Percentiles rank a stretch among this genome's conserved stretches.
These are phyloP conservation scores for Brachyopa scutellaris DNA, from an alignment of 2,888 invertebrate genomes.

Conservation along the genomic window DNA sequence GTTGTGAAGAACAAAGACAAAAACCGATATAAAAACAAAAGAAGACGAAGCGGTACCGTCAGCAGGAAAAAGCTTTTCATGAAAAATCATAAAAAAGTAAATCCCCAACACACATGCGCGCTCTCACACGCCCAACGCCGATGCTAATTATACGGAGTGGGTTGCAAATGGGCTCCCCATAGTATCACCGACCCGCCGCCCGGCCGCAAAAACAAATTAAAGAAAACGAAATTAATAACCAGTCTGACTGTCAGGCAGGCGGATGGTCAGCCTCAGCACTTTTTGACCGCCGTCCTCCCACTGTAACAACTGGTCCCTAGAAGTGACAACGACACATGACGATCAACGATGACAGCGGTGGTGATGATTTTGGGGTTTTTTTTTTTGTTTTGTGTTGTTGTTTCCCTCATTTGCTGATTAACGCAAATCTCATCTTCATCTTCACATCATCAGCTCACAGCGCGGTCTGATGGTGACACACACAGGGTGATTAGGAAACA, in stretches of 20 bases:
- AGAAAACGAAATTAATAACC: conserved; percentile 44
- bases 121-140: conserved; percentile 56
- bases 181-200: conserved; percentile 40
- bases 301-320: conserved; percentile 49
- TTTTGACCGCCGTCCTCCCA: conserved; percentile 51
- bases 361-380: conserved; percentile 47
- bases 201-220: conserved; percentile 63
- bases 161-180: conserved; percentile 67
- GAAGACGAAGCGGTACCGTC: conserved; percentile 18
- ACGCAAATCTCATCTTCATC: conserved; percentile 67
- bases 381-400: conserved; percentile 27
- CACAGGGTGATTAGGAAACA: conserved; percentile 70
- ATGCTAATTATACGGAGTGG: conserved; percentile 68
- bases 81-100: conserved; percentile 27
- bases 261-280: conserved; percentile 49
- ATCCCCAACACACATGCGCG: conserved; percentile 47
- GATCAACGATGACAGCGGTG: conserved; percentile 12
- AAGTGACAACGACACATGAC: conserved; percentile 44
- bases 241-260: conserved; percentile 46
- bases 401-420: conserved; percentile 66
- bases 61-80: conserved; percentile 25
- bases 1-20: conserved; percentile 13
- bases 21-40: conserved; percentile 40
- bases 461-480: conserved; percentile 61
- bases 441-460: conserved; percentile 48